Evolutionary conservation across 2,113 vertebrate species (phyloP).

Genomic region (Indri indri): DNA sequence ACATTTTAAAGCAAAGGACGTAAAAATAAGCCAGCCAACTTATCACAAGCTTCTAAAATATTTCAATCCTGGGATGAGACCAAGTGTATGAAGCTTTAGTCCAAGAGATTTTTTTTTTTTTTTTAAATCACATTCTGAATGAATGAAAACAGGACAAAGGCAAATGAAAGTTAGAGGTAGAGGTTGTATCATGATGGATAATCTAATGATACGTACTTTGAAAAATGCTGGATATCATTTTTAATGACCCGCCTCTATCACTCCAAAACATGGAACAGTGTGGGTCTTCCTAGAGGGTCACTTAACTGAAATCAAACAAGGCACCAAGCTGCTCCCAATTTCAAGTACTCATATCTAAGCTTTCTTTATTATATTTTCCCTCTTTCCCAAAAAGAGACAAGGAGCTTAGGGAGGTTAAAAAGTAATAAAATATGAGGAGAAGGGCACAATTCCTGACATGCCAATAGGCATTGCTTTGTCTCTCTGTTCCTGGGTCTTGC

Average conservation of each 20-base stretch:
- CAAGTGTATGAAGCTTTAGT: background rate
- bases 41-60: background rate
- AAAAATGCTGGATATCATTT: background rate
- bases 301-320: background rate
- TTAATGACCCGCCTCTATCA: background rate
- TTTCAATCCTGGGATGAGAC: conserved; percentile 33
- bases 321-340: background rate
- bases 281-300: background rate
- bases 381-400: background rate
- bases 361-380: background rate
- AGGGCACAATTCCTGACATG: background rate
- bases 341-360: background rate
- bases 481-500: background rate
- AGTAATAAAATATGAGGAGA: background rate
- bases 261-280: background rate
- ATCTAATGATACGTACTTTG: background rate
- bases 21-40: background rate
- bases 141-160: conserved; percentile 39
- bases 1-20: background rate
- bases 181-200: background rate
- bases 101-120: background rate
- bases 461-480: background rate
- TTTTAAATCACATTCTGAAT: background rate
- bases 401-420: conserved; percentile 1
- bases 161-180: background rate